Base-by-base conservation (phyloP, 2,113 vertebrate species). In the Megalops atlanticus region DNA sequence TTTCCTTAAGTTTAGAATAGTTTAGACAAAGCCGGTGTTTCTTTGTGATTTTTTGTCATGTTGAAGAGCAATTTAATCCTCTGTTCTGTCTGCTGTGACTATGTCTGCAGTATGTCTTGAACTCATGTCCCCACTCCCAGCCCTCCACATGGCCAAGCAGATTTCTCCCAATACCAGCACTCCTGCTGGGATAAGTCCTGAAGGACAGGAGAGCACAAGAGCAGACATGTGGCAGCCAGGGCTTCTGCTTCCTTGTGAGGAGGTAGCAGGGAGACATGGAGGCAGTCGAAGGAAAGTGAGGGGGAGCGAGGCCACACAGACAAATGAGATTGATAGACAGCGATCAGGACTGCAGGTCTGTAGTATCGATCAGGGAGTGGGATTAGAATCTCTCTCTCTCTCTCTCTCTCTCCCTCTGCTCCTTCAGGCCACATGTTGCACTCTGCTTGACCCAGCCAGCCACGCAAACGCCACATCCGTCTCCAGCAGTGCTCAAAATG, bases 361-460 rank as follows among this genome's bases (percentile, higher is more conserved):
- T 86, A 69, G 88, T 91, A 91, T 91, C 89, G 91, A 89, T 90
- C 90, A 81, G 88, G 89, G 89, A 82, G 82, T 84, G 88, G 92
- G 89, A 84, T 87, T 89, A 90, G 80, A 91, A 87, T 87, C 90
- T 88, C 86, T 85, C 80, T 89, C 88, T 87, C 87, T 77, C 69
- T 86, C 84, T 88, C 84, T 81, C 86, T 82, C 82, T 85, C 45
- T 76, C 77, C 78, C 71, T 85, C 87, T 89, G 89, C 86, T 89
- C 90, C 91, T 91, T 85, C 91, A 90, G 92, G 91, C 91, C 89
- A 92, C 88, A 84, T 87, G 90, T 92, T 90, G 89, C 85, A 91
- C 93, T 92, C 91, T 92, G 87, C 82, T 83, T 94, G 91, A 94
- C 93, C 92, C 81, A 87, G 84, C 80, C 86, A 85, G 85, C 84